These are phyloP conservation scores for Hylyphantes graminicola DNA, from an alignment of 1,140 invertebrate species.

Conservation along the genomic window DNA sequence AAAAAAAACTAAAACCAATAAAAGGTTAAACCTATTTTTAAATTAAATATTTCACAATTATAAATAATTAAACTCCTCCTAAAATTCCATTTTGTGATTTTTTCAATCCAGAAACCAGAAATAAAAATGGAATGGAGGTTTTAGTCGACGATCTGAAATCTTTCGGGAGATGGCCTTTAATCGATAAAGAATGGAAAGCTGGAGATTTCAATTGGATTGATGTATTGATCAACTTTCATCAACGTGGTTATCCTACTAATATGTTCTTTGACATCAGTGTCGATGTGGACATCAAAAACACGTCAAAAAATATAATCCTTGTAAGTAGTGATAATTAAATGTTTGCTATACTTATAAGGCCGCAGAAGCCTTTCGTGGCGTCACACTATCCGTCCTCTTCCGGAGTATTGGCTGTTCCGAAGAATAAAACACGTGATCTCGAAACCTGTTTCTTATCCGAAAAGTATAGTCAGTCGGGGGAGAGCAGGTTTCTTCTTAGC, in stretches of 20 bases:
- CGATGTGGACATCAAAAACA: constrained; percentile 27
- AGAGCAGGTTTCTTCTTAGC: neutral
- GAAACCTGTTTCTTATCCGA: neutral
- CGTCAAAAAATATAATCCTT: neutral
- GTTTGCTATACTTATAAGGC: too few relatives aligned
- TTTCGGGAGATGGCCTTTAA: constrained; percentile 42
- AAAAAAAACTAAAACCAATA: neutral
- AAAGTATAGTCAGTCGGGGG: neutral
- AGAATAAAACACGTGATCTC: neutral
- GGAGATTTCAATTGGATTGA: constrained; percentile 10
- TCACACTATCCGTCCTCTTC: neutral
- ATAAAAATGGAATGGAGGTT: neutral
- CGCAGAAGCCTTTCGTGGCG: too few relatives aligned
- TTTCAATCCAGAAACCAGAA: constrained; percentile 2
- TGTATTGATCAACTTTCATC: neutral
- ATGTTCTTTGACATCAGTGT: constrained; percentile 17
- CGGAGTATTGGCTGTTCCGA: neutral
- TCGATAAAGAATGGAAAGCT: constrained; percentile 8
- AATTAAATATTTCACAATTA: neutral
- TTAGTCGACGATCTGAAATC: constrained; percentile 29
- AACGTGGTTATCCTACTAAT: constrained; percentile 14
- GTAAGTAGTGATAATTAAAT: constrained; percentile 22
- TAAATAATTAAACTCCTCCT: neutral
- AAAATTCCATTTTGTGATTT: neutral
- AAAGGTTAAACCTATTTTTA: neutral